A percentile compares a stretch with the other conserved stretches of the same genome.
Conservation (phyloP, 2,797 vertebrate species). For the Melanogrammus aeglefinus region DNA sequence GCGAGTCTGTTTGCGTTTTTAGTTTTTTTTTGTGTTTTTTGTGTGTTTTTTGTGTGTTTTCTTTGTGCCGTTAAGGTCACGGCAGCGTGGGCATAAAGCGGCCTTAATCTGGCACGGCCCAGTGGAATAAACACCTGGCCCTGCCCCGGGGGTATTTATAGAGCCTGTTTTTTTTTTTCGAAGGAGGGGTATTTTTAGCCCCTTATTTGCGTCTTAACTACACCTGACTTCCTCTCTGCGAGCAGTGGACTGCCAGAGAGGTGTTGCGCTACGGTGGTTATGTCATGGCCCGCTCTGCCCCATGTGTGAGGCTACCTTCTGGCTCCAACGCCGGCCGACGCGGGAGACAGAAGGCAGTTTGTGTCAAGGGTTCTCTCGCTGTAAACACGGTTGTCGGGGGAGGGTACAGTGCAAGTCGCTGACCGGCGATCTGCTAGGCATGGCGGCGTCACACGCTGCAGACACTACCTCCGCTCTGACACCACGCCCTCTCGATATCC, state of each 20-base stretch:
- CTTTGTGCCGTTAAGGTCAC: conserved; percentile 39
- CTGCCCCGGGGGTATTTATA: conserved; percentile 44
- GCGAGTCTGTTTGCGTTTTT: neutral
- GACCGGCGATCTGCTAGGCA: conserved; percentile 29
- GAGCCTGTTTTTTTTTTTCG: conserved; percentile 29
- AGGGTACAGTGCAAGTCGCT: conserved; percentile 6
- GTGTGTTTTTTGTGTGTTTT: conserved; percentile 22
- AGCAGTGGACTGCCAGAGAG: conserved; percentile 25
- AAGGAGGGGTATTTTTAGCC: conserved; percentile 57
- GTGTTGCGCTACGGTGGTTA: conserved; percentile 13
- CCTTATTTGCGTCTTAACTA: conserved; percentile 34
- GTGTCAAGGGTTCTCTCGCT: conserved; percentile 5
- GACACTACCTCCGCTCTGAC: conserved; percentile 31
- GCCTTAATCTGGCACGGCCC: conserved; percentile 27
- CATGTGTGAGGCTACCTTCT: neutral
- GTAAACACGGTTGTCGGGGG: conserved; percentile 10
- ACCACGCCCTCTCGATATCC: conserved; percentile 30
- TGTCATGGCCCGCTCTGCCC: neutral
- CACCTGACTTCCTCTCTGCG: conserved; percentile 46
- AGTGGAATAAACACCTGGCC: conserved; percentile 44
- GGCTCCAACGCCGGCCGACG: too few species aligned
- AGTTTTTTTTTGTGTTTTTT: neutral
- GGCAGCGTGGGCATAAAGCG: conserved; percentile 27
- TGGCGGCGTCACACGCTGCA: conserved; percentile 35
- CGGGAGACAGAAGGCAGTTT: neutral